Conservation (phyloP, 2,888 invertebrate genomes). For the Erebia epiphron region DNA sequence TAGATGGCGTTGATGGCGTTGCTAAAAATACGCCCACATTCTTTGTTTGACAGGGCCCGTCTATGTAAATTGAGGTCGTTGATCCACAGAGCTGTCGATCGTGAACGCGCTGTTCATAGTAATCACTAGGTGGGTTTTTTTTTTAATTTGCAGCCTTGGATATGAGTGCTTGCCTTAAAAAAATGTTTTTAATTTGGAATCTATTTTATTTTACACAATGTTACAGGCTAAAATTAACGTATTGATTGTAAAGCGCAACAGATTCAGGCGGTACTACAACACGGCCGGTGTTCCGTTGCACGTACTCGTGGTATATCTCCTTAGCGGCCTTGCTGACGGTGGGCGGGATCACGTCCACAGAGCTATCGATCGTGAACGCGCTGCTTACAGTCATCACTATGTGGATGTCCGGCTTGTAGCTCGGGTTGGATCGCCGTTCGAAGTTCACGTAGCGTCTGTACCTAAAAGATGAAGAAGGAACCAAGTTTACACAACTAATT, state of each 20-base stretch:
- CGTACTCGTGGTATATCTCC: constrained; percentile 87
- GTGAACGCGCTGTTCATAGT: constrained; percentile 85
- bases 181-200: not conserved
- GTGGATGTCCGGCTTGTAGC: constrained; percentile 74
- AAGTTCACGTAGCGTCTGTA: constrained; percentile 84
- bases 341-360: constrained; percentile 85
- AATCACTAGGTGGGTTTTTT: constrained; percentile 73
- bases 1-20: too few relatives aligned
- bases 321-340: constrained; percentile 84
- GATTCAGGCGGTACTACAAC: constrained; percentile 60
- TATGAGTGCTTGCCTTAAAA: too few relatives aligned
- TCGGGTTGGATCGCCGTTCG: constrained; percentile 84
- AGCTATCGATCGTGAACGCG: constrained; percentile 85
- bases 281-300: constrained; percentile 81
- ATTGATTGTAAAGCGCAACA: constrained; percentile 60
- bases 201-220: not conserved
- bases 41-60: too few relatives aligned
- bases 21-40: too few relatives aligned
- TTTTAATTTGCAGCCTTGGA: too few relatives aligned
- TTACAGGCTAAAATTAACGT: constrained; percentile 59
- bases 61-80: too few relatives aligned
- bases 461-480: constrained; percentile 58
- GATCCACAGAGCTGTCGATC: constrained; percentile 84
- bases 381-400: constrained; percentile 84
- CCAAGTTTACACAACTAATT: not conserved